Conservation (phyloP, 1,140 invertebrate genomes). For the Calephelis virginiensis region DNA sequence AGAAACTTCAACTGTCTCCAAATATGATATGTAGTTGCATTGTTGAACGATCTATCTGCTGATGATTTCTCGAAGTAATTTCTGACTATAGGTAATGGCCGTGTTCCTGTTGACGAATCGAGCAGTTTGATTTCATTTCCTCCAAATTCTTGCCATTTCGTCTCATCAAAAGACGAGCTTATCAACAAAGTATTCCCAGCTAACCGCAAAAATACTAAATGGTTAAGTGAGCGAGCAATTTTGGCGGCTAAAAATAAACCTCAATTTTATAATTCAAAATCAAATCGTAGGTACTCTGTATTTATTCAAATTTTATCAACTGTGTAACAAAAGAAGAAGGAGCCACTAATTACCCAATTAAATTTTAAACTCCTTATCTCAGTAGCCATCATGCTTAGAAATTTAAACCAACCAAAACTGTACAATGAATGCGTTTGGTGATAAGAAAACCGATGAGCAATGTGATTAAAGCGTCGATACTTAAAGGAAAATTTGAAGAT, state of each 20-base stretch:
- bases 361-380: conserved; percentile 38
- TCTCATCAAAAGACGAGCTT: too few relatives aligned
- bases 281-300: conserved; percentile 34
- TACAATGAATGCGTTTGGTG: conserved; percentile 33
- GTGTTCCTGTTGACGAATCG: conserved; percentile 46
- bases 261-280: conserved; percentile 40
- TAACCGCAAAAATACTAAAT: too few relatives aligned
- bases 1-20: conserved; percentile 42
- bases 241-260: conserved; percentile 40
- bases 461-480: conserved; percentile 34
- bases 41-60: conserved; percentile 32
- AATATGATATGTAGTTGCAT: conserved; percentile 36
- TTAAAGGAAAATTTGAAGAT: conserved; percentile 37
- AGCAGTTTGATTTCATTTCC: conserved; percentile 18
- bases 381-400: conserved; percentile 19
- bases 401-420: conserved; percentile 34
- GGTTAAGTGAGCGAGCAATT: conserved; percentile 31
- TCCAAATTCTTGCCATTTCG: too few relatives aligned
- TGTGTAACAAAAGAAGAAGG: conserved; percentile 38
- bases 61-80: conserved; percentile 36
- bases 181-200: too few relatives aligned
- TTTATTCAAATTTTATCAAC: conserved; percentile 44
- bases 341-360: conserved; percentile 34
- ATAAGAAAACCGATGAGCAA: conserved; percentile 36
- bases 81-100: conserved; percentile 49